Evolutionary conservation across 2,888 invertebrate genomes (phyloP), one percentile per base, ranked within the genome.

Genomic region (Lamproptera curius): DNA sequence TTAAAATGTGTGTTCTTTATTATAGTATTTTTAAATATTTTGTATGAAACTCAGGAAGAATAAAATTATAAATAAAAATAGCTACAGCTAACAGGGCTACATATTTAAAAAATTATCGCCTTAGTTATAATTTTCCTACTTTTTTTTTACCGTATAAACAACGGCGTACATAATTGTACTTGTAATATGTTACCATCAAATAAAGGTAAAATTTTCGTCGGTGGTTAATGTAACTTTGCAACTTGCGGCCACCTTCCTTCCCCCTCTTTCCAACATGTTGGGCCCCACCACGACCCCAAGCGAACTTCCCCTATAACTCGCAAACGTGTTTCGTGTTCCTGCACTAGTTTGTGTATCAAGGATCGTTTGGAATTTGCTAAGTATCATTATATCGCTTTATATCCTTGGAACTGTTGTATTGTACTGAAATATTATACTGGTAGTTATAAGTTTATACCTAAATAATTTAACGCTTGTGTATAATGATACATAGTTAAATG

Each of bases 301-400:
- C 34, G 13, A 3, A 4, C 16, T 15, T 40, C 41, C 40, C 35
- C 41, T 41, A 38, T 23, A 23, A 10, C 20, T 41, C 16, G 23
- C 46, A 42, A 47, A 42, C 47, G 31, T 42, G 40, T 40, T 40
- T 39, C 40, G 11, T 13, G 35, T 40, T 46, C n/a, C 17, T n/a
- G 15, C 16, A 11, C 13, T 31, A 37, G 46, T 42, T 42, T 37
- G 15, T 42, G 8, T 31, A 35, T 35, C 20, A 41, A 28, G 33
- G 37, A 31, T 41, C 15, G 36, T 14, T 41, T 56, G 58, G 51
- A 56, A 47, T 40, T 40, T 36, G 47, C 54, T 28, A 51, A 40
- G 3, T 13, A 39, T 15, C 6, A 20, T 11, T 31, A 31, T 11
- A n/a, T 31, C 6, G 13, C 13, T 31, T 31, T 11, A 11, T 31